Evolutionary conservation across 1,140 invertebrate genomes (phyloP).

Genomic region (Diorhabda elongata): DNA sequence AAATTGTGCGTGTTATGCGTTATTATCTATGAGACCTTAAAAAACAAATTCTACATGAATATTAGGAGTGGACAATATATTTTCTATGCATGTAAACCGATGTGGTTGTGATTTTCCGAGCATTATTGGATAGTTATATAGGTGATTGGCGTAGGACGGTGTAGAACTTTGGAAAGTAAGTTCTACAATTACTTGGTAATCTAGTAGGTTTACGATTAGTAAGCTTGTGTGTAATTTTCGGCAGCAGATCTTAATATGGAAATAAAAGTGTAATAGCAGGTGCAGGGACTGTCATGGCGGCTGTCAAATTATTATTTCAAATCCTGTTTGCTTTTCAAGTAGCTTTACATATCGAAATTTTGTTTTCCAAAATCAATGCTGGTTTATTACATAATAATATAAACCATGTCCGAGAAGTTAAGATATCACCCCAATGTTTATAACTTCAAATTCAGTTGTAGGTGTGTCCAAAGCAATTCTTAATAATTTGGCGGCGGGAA

Average conservation of each 20-base stretch:
- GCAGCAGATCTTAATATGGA: background rate
- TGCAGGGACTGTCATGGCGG: slow-evolving; percentile 42
- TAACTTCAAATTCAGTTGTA: slow-evolving; percentile 26
- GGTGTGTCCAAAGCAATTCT: slow-evolving; percentile 34
- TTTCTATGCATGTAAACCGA: slow-evolving; percentile 40
- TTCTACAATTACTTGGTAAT: background rate
- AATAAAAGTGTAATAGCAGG: slow-evolving; percentile 33
- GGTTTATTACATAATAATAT: slow-evolving; percentile 7
- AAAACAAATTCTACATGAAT: slow-evolving; percentile 34
- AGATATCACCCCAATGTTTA: slow-evolving; percentile 19
- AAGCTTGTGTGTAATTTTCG: background rate
- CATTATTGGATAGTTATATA: slow-evolving; percentile 28
- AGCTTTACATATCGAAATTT: background rate
- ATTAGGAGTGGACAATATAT: slow-evolving; percentile 32
- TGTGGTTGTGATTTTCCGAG: slow-evolving; percentile 42
- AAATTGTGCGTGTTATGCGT: slow-evolving; percentile 29
- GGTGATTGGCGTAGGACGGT: slow-evolving; percentile 13
- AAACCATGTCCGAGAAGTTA: background rate
- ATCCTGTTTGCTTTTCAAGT: background rate
- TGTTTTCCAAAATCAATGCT: background rate
- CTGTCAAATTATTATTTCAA: slow-evolving; percentile 37
- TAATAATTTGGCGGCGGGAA: slow-evolving; percentile 19
- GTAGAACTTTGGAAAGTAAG: slow-evolving; percentile 24
- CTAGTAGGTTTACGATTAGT: too few species aligned
- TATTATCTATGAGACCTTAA: slow-evolving; percentile 26